Base-by-base conservation (phyloP, 2,113 vertebrate species). In the Callorhinus ursinus region DNA sequence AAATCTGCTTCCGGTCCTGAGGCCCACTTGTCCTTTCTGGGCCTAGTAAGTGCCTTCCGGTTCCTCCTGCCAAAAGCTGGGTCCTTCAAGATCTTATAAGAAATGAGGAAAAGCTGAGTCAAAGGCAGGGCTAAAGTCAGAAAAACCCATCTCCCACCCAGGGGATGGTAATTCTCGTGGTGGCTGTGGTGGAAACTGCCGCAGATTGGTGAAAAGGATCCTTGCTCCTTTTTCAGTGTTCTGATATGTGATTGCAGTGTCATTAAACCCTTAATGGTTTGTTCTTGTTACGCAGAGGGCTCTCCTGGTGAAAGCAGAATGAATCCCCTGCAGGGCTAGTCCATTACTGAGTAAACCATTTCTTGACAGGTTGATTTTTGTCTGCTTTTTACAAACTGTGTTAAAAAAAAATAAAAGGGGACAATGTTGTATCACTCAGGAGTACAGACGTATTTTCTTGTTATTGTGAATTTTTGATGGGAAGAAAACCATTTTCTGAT, bases 251-350 rank as follows among this genome's bases (percentile, higher is more conserved):
- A 84, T 76, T 71, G 39, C 36, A 88, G 55, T 94, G 88, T 94
- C 85, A 57, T 96, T 97, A 97, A 97, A 87, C 61, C 77, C 74
- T 94, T 97, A 94, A 96, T 96, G 96, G 90, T 95, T 90, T 93
- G 84, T 96, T 97, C 85, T 94, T 81, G 15, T 86, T 97, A 90
- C 24, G 71, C 53, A 80, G 86, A 96, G 74, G 36, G 33, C 85
- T 89, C 16, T 93, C 79, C 26, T 96, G 95, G 79, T 77, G 88
- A 83, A 96, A 95, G 88, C 80, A 69, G 85, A 93, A 53, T 1
- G 10, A 90, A 72, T 87, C 88, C 76, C 96, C 95, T 94, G 77
- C 69, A 84, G 93, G 42, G 96, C 88, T 86, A 51, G 88, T 90
- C 96, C 90, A 93, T 97, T 98, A 97, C 55, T 72, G 96, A 80